Evolutionary conservation across 2,888 invertebrate species (phyloP).

Genomic region (Gordius sp.): DNA sequence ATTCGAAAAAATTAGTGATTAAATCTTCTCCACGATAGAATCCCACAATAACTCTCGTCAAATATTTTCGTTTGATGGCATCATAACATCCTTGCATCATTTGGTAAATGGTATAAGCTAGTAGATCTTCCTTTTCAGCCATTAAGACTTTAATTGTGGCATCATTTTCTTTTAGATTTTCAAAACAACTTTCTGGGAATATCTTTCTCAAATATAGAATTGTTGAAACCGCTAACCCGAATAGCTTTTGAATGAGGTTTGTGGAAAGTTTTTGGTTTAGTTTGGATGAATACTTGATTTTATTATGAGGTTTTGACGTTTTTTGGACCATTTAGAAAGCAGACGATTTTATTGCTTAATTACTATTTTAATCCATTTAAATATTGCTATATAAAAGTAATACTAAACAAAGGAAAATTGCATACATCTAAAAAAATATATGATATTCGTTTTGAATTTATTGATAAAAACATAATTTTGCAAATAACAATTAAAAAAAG

Average conservation of each 20-base stretch:
- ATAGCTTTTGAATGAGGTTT: background rate
- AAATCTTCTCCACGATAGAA: background rate
- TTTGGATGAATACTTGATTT: no score
- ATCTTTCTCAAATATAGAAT: background rate
- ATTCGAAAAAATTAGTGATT: slow-evolving; percentile 7
- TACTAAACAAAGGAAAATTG: no score
- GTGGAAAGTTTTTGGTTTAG: slow-evolving; percentile 6
- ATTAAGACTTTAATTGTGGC: background rate
- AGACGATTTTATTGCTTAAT: background rate
- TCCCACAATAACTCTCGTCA: background rate
- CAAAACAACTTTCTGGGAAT: background rate
- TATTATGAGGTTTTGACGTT: background rate
- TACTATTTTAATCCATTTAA: no score
- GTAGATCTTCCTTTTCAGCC: background rate
- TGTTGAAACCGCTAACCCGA: background rate
- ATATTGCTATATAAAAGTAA: no score
- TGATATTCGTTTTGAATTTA: no score
- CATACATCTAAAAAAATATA: no score
- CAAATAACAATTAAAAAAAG: no score
- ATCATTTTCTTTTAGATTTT: background rate
- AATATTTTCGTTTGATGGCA: slow-evolving; percentile 6
- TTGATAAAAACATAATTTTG: no score
- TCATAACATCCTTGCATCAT: slow-evolving; percentile 14
- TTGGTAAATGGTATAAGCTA: background rate
- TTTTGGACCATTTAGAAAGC: background rate